Conservation (phyloP, 2,113 vertebrate species). For the Cyprinus carpio region DNA sequence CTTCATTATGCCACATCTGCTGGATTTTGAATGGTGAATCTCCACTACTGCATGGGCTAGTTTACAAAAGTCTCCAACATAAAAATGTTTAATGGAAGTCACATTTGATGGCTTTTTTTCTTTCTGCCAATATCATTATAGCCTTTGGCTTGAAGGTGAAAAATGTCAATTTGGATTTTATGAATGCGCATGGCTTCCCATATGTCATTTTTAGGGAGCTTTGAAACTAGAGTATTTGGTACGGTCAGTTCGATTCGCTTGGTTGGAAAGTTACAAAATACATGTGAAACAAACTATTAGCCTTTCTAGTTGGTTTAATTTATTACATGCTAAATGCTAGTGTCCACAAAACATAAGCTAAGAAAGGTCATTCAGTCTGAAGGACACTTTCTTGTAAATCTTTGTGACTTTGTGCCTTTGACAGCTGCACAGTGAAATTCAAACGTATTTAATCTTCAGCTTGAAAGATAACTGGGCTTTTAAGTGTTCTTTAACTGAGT, state of each 20-base stretch:
- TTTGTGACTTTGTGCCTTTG: background rate
- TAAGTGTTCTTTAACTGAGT: conserved; percentile 6
- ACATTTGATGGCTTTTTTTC: conserved; percentile 37
- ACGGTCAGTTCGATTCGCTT: background rate
- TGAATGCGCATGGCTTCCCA: conserved; percentile 25
- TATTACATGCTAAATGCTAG: background rate
- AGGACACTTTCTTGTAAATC: background rate
- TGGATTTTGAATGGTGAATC: conserved; percentile 37
- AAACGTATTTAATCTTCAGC: conserved; percentile 11
- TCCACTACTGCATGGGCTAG: background rate
- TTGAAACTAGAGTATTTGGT: background rate
- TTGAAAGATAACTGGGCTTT: conserved; percentile 19
- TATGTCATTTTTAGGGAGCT: conserved; percentile 9
- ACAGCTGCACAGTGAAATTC: background rate
- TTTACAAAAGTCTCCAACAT: conserved; percentile 9
- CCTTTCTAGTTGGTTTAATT: background rate
- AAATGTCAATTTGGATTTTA: conserved; percentile 29
- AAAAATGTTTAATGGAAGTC: background rate
- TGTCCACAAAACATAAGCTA: background rate
- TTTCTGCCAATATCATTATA: conserved; percentile 31
- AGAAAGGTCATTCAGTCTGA: background rate
- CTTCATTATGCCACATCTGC: conserved; percentile 56
- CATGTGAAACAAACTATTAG: background rate
- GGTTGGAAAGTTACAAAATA: background rate
- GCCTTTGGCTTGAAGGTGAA: conserved; percentile 36